phyloP scores from a whole-genome alignment of 2,797 vertebrate species.

The Pipistrellus nathusii region DNA sequence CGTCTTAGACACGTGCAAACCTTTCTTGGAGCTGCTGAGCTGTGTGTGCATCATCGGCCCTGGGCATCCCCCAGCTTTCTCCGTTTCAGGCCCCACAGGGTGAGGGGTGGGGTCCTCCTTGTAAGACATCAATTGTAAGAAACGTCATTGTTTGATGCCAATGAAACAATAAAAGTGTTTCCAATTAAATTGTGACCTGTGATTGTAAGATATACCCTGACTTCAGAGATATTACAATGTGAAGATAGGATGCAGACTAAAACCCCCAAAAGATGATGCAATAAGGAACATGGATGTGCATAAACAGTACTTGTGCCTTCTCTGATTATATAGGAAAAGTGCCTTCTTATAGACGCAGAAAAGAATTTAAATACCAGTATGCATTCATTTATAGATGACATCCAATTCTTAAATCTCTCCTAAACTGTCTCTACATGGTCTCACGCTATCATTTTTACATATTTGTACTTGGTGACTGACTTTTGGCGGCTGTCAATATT shows the following conservation, averaged over 20 bases:
- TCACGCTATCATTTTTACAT: not conserved
- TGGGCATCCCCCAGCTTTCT: not conserved
- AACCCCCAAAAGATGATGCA: constrained; percentile 3
- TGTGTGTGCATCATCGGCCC: accelerated
- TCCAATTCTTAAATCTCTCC: constrained; percentile 1
- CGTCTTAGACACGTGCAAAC: not conserved
- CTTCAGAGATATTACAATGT: constrained; percentile 56
- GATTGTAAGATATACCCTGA: constrained; percentile 22
- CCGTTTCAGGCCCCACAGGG: not conserved
- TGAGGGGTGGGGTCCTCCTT: not conserved
- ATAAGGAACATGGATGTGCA: constrained; percentile 13
- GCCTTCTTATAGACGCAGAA: constrained; percentile 15
- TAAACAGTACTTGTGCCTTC: constrained; percentile 27
- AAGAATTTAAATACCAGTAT: constrained; percentile 34
- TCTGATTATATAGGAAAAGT: constrained; percentile 36
- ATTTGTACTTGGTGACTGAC: not conserved
- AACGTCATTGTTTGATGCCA: not conserved
- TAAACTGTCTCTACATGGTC: not conserved
- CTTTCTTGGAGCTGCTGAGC: not conserved
- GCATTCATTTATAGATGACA: not conserved
- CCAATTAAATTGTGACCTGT: not conserved
- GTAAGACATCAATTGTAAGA: not conserved
- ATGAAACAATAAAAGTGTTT: not conserved
- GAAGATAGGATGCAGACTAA: constrained; percentile 6
- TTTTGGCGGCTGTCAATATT: not conserved